Percentiles rank a stretch among this genome's conserved stretches.
phyloP scores from a whole-genome alignment of 2,888 invertebrate genomes.

The Melieria picta region DNA sequence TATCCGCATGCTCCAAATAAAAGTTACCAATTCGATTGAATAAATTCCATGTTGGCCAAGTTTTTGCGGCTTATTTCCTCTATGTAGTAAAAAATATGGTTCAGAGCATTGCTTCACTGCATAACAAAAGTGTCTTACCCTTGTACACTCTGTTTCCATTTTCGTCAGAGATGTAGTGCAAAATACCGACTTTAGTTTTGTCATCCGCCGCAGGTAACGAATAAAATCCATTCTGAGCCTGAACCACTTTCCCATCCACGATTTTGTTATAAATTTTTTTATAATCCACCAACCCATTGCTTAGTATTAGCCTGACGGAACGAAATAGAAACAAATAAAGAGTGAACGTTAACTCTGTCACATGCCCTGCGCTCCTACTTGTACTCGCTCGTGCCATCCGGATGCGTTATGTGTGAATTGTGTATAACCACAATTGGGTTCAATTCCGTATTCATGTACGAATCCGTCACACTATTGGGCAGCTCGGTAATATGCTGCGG shows the following conservation, averaged over 20 bases:
- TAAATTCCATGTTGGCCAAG: too few species aligned
- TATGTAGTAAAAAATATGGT: too few species aligned
- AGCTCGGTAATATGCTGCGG: conserved; percentile 17
- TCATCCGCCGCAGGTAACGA: conserved; percentile 51
- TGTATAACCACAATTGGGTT: conserved; percentile 48
- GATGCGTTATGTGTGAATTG: conserved; percentile 52
- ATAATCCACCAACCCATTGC: conserved; percentile 56
- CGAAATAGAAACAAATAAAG: too few species aligned
- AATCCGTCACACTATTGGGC: too few species aligned
- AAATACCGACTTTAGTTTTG: conserved; percentile 46
- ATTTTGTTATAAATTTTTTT: conserved; percentile 54
- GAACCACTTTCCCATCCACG: conserved; percentile 44
- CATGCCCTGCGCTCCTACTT: conserved; percentile 46
- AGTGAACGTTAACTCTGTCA: background rate
- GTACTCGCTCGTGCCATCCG: conserved; percentile 56
- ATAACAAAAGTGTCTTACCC: too few species aligned
- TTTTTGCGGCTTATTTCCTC: too few species aligned
- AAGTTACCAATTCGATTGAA: too few species aligned
- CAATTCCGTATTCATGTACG: too few species aligned
- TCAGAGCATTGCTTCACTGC: too few species aligned
- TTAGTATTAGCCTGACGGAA: conserved; percentile 49
- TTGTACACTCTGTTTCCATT: conserved; percentile 52
- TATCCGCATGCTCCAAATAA: too few species aligned
- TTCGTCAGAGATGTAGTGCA: conserved; percentile 56
- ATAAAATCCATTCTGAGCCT: conserved; percentile 56